Evolutionary conservation across 2,797 vertebrate genomes (phyloP), one percentile per base, ranked within the genome.

Genomic region (Phoxinus dragarum): DNA sequence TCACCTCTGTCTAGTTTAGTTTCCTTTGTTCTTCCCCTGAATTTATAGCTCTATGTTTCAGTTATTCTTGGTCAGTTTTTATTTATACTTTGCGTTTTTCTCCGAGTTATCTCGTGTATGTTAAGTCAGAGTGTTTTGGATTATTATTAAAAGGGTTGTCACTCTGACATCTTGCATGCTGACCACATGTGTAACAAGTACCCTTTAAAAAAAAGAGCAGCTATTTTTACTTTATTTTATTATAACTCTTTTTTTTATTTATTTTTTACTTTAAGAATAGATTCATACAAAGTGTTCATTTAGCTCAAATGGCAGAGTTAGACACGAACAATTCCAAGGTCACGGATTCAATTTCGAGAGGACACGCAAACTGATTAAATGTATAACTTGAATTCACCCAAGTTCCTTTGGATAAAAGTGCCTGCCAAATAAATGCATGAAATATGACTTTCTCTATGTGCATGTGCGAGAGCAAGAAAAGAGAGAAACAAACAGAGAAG

Each of bases 381-480:
- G 76, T 78, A 42, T 78, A 61, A 42, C 76, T 78, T 78, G 76
- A 78, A 61, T 42, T 64, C 76, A 78, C 56, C 23, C 23, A 31
- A 61, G 56, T 27, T 78, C 4, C n/a, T 78, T 42, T 44, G 8
- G 38, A 78, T 78, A 61, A 78, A 78, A 78, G 36, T 61, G 38
- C 54, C 56, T 61, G 76, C n/a, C 56, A 78, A 49, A 80, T 80
- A 78, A 49, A 80, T 80, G 78, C 61, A 67, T 49, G 59, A 68
- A 56, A 84, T 77, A 77, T 68, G 44, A 52, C 19, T 68, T 38
- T 77, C 31, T 75, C 21, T 40, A 38, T 80, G 36, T 80, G 23
- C 68, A 31, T 79, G 23, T 71, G 61, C 47, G 44, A 52, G 36
- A 47, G 34, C 40, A 40, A 85, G 2, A 49, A 27, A 72, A 72